Base-by-base conservation (phyloP, 1,140 invertebrate species). In the Spodoptera frugiperda region DNA sequence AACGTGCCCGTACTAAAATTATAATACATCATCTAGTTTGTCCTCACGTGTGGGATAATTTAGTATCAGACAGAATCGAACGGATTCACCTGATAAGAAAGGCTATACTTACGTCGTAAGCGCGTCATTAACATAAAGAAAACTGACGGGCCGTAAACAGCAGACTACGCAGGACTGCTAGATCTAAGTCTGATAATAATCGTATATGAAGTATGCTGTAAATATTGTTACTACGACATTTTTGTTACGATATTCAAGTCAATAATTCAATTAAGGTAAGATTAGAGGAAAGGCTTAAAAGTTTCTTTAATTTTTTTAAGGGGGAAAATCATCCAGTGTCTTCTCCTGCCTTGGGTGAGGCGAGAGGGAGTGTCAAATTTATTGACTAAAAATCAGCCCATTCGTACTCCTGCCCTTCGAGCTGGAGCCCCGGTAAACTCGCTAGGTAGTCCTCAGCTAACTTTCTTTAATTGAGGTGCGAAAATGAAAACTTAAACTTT, bases 121-220 rank as follows among this genome's bases (percentile, higher is more conserved):
- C 71, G 51, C 77, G 77, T 87, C 79, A 84, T 86, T 86, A 81
- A 77, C 81, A 90, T 89, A 88, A 89, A 83, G 77, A 78, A 82
- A 88, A 82, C 70, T 83, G 89, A 90, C 87, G 87, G 85, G 57
- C 82, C 86, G 87, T 90, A 79, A 89, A 89, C 78, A 78, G 77
- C 82, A 77, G 77, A 48, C 55, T 57, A 21, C 11, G 14, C 19
- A 53, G 65, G 39, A 33, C 15, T 73, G 54, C 14, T 12, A 72
- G 33, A 49, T n/a, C n/a, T 30, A 67, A 49, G 30, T 49, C 21
- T 51, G 25, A 39, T 61, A 6, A 61, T 61, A n/a, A 39, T 39
- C 15, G 2, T 9, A 15, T 15, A 10, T 53, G 51, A 53, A 53
- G 2, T 39, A 39, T 8, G 8, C 33, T 39, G 33, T 39, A 53